phyloP scores from a whole-genome alignment of 2,113 vertebrate genomes.

The Cinclus mexicanus region DNA sequence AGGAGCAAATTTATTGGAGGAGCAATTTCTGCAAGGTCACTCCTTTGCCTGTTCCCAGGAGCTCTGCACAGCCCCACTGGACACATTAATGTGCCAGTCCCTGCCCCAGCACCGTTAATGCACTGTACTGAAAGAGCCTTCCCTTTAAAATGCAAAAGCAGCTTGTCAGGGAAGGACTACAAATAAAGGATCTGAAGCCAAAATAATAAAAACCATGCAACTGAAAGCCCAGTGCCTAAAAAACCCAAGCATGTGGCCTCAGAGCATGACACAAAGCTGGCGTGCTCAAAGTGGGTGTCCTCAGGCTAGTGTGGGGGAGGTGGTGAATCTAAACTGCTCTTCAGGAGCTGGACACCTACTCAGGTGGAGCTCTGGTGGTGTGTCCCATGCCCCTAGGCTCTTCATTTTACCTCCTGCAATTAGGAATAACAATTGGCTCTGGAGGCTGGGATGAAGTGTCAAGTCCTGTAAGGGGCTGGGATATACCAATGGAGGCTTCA shows the following conservation, averaged over 20 bases:
- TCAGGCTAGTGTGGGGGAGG: background rate
- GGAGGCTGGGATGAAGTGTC: background rate
- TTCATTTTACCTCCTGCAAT: background rate
- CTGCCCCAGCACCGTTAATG: constrained; percentile 39
- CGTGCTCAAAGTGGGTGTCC: constrained; percentile 48
- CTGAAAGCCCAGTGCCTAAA: constrained; percentile 47
- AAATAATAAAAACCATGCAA: constrained; percentile 53
- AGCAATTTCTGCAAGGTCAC: background rate
- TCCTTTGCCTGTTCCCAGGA: constrained; percentile 23
- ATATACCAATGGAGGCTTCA: background rate
- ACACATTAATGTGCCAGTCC: constrained; percentile 19
- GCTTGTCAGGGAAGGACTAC: constrained; percentile 56
- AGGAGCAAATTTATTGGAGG: background rate
- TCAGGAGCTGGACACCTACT: background rate
- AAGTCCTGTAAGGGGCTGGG: background rate
- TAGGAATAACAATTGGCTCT: background rate
- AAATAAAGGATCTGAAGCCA: constrained; percentile 53
- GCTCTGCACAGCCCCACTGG: background rate
- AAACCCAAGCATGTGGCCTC: background rate
- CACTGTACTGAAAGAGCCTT: constrained; percentile 44
- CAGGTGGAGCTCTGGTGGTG: constrained; percentile 29
- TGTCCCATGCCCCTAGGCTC: background rate
- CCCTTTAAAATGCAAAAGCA: constrained; percentile 67
- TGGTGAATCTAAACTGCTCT: background rate
- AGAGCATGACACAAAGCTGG: background rate